Base-by-base conservation (phyloP, 2,113 vertebrate species). In the Beaufortia kweichowensis region DNA sequence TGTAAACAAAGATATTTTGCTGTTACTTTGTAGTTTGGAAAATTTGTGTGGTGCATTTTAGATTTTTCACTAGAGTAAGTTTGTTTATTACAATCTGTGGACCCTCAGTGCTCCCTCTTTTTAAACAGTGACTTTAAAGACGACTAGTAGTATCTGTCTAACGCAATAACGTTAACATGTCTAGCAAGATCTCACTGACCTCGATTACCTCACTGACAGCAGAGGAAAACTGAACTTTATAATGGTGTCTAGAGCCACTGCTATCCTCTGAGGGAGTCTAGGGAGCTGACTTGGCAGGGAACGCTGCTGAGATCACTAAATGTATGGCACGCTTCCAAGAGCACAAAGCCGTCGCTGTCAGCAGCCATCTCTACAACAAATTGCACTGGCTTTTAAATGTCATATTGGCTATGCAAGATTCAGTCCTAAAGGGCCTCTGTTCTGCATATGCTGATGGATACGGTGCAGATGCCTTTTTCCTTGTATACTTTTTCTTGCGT, bases 201-300 rank as follows among this genome's bases (percentile, higher is more conserved):
- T 6, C 28, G 26, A 68, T 68, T 68, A 68, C 21, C 39, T 65
- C 63, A 70, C 48, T 56, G 48, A 70, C 67, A 70, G 21, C 29
- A 35, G 21, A 35, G 21, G 46, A 55, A 70, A 70, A 70, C 67
- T 55, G 6, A 8, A 48, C 48, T 70, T 70, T 56, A 56, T 70
- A 35, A 35, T 35, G 19, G 6, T 70, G 29, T 69, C 48, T 69
- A 11, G n/a, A 4, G 67, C 48, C 3, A n/a, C 7, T 35, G 48
- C 29, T 55, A 35, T 33, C 67, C 67, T 69, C 28, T 55, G 48
- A 69, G 67, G 67, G 8, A 23, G 48, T 28, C 12, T 9, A 19
- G 67, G 15, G 67, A 69, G 67, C 67, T 70, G 67, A 70, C 48
- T 70, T 70, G 67, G 67, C 67, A 70, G 48, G 29, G 29, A 70